Conservation (phyloP, 2,888 invertebrate genomes). For the Volucella inanis region DNA sequence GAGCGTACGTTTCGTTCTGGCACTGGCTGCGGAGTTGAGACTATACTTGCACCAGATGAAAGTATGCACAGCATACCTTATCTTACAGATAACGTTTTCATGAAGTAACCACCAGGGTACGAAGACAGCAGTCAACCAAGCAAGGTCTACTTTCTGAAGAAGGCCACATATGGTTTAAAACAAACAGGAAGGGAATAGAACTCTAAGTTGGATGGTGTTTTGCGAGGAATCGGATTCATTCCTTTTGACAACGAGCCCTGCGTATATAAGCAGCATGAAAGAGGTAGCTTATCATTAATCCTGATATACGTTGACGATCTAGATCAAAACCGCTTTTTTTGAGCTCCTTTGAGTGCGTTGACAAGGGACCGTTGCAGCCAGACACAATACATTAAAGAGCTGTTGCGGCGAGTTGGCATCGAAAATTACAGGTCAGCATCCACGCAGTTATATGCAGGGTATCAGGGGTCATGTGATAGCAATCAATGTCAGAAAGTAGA, state of each 20-base stretch:
- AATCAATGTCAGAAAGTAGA: too few relatives aligned
- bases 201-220: slow-evolving; percentile 23
- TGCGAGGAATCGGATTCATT: slow-evolving; percentile 16
- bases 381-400: too few relatives aligned
- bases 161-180: slow-evolving; percentile 37
- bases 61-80: slow-evolving; percentile 30
- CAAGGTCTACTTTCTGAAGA: slow-evolving; percentile 22
- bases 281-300: slow-evolving; percentile 24
- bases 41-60: slow-evolving; percentile 18
- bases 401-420: too few relatives aligned
- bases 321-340: too few relatives aligned
- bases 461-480: too few relatives aligned
- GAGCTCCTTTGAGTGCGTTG: too few relatives aligned
- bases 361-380: too few relatives aligned
- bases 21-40: slow-evolving; percentile 13
- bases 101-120: slow-evolving; percentile 15
- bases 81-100: slow-evolving; percentile 18
- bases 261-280: slow-evolving; percentile 37
- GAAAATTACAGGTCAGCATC: too few relatives aligned
- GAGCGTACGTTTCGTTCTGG: slow-evolving; percentile 18
- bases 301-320: not conserved
- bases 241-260: slow-evolving; percentile 28
- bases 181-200: slow-evolving; percentile 49
- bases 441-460: too few relatives aligned
- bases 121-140: not conserved